phyloP scores from a whole-genome alignment of 2,113 vertebrate genomes.

The Xenopus laevis region DNA sequence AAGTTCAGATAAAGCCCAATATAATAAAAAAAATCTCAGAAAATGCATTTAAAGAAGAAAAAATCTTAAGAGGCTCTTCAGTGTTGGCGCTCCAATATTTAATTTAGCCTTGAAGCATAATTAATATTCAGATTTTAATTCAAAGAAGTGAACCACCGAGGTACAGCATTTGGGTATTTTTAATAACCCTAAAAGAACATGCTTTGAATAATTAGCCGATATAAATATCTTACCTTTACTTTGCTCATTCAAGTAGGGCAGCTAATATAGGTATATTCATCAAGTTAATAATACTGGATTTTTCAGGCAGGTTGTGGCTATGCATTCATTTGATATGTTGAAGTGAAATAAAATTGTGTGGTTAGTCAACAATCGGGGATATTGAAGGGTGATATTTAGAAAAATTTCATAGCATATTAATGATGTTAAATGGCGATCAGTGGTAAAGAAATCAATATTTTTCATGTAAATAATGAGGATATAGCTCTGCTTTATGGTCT shows the following conservation, averaged over 20 bases:
- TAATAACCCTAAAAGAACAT: slow-evolving; percentile 78
- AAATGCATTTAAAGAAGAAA: slow-evolving; percentile 73
- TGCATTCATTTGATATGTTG: no score
- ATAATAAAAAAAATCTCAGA: slow-evolving; percentile 74
- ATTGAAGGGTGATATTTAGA: no score
- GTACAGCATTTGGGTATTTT: slow-evolving; percentile 81
- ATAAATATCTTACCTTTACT: slow-evolving; percentile 74
- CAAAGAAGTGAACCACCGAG: slow-evolving; percentile 78
- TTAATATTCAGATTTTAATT: slow-evolving; percentile 88
- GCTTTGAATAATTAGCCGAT: slow-evolving; percentile 77
- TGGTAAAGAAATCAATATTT: no score
- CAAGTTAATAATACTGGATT: slow-evolving; percentile 66
- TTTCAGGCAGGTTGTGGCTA: no score
- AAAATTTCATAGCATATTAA: no score
- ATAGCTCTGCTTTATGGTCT: no score
- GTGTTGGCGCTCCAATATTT: slow-evolving; percentile 66
- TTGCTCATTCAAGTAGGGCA: slow-evolving; percentile 79
- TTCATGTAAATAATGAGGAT: no score
- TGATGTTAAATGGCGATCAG: no score
- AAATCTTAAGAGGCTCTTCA: slow-evolving; percentile 73
- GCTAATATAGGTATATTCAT: slow-evolving; percentile 81
- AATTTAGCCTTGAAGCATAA: slow-evolving; percentile 79
- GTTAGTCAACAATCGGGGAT: no score
- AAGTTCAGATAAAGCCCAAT: slow-evolving; percentile 74
- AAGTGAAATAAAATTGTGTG: no score